A percentile compares a stretch with the other conserved stretches of the same genome.
Evolutionary conservation across 2,888 invertebrate species (phyloP).

Genomic region (Taenaris catops): DNA sequence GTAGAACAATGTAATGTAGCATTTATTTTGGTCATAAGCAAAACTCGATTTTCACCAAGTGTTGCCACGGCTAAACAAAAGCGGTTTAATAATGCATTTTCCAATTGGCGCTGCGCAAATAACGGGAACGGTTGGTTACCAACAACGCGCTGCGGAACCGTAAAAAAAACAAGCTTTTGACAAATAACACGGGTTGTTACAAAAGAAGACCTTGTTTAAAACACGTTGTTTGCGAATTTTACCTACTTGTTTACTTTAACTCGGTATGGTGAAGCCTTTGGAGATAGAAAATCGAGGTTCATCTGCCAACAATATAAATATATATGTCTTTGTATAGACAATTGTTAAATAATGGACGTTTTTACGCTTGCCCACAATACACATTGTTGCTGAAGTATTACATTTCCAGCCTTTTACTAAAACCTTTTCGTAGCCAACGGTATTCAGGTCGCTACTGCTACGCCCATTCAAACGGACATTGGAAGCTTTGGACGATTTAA

Average conservation of each 20-base stretch:
- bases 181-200: slow-evolving; percentile 11
- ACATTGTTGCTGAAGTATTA: too few species aligned
- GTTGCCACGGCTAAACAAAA: slow-evolving; percentile 74
- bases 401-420: too few species aligned
- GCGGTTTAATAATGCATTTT: slow-evolving; percentile 79
- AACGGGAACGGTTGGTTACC: slow-evolving; percentile 44
- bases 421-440: too few species aligned
- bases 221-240: not conserved
- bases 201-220: slow-evolving; percentile 5
- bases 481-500: too few species aligned
- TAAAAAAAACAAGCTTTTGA: slow-evolving; percentile 23
- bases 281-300: too few species aligned
- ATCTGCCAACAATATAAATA: too few species aligned
- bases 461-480: too few species aligned
- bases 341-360: too few species aligned
- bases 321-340: too few species aligned
- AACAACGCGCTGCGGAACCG: slow-evolving; percentile 40
- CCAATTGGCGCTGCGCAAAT: slow-evolving; percentile 77
- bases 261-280: too few species aligned
- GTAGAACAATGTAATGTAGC: slow-evolving; percentile 25
- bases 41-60: slow-evolving; percentile 47
- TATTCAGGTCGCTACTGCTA: too few species aligned
- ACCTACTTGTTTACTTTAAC: not conserved
- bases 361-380: too few species aligned
- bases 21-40: slow-evolving; percentile 28